Percentiles rank a stretch among this genome's conserved stretches.
phyloP scores from a whole-genome alignment of 1,140 invertebrate species.

The Phymorhynchus buccinoides region DNA sequence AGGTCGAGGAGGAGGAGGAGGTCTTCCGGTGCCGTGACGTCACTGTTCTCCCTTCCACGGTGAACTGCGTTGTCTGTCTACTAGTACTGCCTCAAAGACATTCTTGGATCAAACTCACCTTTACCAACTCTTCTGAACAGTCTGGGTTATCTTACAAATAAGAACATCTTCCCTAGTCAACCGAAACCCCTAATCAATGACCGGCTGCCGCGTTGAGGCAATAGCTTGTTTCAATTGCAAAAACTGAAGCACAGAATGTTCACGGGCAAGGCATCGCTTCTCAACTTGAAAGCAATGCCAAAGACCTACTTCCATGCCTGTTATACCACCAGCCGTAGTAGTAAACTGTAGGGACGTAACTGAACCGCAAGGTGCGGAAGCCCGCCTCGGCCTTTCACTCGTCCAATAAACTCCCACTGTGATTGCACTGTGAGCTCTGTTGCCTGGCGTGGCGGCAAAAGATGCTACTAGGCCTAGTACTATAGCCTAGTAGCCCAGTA shows the following conservation, averaged over 20 bases:
- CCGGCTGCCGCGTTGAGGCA: not conserved
- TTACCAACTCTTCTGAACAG: not conserved
- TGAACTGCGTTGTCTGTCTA: not conserved
- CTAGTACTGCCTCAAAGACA: not conserved
- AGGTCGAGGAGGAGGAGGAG: not conserved
- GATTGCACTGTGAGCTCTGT: not conserved
- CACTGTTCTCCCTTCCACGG: constrained; percentile 7
- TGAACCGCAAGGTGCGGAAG: not conserved
- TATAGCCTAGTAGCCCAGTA: no score
- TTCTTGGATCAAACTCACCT: not conserved
- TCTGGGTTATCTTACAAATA: not conserved
- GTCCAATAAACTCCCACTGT: not conserved
- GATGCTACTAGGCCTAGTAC: no score
- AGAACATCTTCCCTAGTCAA: not conserved
- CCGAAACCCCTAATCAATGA: no score
- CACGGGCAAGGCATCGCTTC: not conserved
- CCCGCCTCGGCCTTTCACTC: not conserved
- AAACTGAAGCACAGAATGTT: not conserved
- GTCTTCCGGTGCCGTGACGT: not conserved
- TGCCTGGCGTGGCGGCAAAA: no score
- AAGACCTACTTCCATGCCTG: no score
- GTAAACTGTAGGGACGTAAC: no score
- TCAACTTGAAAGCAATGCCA: no score
- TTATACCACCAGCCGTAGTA: no score
- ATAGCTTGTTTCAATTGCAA: not conserved